Base-by-base conservation (phyloP, 2,113 vertebrate genomes). In the Crocuta crocuta region DNA sequence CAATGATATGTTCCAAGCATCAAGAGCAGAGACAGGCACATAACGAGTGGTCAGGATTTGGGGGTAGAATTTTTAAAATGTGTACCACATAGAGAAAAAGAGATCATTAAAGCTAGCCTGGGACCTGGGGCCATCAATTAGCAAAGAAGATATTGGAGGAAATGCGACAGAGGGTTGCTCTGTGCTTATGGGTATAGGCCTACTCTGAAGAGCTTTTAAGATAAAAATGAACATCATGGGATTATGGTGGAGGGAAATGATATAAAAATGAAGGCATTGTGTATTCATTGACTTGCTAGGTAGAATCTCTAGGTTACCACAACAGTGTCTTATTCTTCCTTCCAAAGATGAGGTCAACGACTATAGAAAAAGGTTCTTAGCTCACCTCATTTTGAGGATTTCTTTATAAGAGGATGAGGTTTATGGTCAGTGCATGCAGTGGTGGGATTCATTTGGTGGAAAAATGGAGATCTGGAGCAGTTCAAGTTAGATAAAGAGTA, bases 61-160 rank as follows among this genome's bases (percentile, higher is more conserved):
- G 48, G 35, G 48, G 4, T 24, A 90, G 39, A 86, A 50, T 71
- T 86, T 94, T 97, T n/a, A 91, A 91, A 91, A 61, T 79, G 11
- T 87, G 50, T 3, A 70, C 33, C 12, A 79, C 39, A 58, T 26
- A 63, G 43, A 39, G 76, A 93, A 85, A 89, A 4, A 74, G 74
- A 96, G n/a, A 53, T 10, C 6, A 26, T 24, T 55, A 89, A 83
- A 66, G 21, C 43, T 73, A 79, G 5, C 43, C 73, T 55, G 4
- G 3, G 61, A 2, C 61, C 45, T 68, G 23, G 19, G 39, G 50
- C 10, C 9, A 4, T 43, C 66, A 16, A 23, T 84, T 70, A 81
- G 50, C 53, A 93, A 89, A 94, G 39, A 50, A 48, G 7, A 39
- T 26, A 61, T 0, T 55, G 21, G 16, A 86, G 63, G 76, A 87